Evolutionary conservation across 1,140 invertebrate species (phyloP).

Genomic region (Acyrthosiphon pisum): DNA sequence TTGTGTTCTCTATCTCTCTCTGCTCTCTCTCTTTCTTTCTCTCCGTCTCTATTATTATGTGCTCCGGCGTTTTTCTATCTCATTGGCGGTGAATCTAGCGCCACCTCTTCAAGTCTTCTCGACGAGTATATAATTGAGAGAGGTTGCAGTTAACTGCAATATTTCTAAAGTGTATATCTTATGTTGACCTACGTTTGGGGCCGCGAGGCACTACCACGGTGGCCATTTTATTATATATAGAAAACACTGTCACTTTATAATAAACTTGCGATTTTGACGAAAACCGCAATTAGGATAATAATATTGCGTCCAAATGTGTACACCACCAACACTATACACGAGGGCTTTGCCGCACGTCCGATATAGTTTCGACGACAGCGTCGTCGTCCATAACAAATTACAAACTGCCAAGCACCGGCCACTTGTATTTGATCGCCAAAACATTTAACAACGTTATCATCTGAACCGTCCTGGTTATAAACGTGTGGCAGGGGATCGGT

Average conservation of each 20-base stretch:
- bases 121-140: neutral
- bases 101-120: neutral
- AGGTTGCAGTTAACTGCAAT: neutral
- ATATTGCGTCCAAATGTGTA: neutral
- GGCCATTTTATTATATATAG: neutral
- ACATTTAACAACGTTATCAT: slow-evolving; percentile 7
- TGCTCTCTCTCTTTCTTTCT: too few relatives aligned
- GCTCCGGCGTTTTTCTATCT: neutral
- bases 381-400: neutral
- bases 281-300: slow-evolving; percentile 17
- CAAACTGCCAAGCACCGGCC: neutral
- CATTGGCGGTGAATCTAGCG: neutral
- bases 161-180: neutral
- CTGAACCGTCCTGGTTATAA: neutral
- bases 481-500: neutral
- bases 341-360: neutral
- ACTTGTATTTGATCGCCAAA: slow-evolving; percentile 29
- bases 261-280: neutral
- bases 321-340: neutral
- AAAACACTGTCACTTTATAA: neutral
- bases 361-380: neutral
- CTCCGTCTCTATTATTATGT: neutral
- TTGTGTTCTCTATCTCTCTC: neutral
- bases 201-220: neutral
- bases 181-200: neutral